These are phyloP conservation scores for Kryptolebias marmoratus DNA, from an alignment of 2,113 vertebrate genomes.

Conservation along the genomic window DNA sequence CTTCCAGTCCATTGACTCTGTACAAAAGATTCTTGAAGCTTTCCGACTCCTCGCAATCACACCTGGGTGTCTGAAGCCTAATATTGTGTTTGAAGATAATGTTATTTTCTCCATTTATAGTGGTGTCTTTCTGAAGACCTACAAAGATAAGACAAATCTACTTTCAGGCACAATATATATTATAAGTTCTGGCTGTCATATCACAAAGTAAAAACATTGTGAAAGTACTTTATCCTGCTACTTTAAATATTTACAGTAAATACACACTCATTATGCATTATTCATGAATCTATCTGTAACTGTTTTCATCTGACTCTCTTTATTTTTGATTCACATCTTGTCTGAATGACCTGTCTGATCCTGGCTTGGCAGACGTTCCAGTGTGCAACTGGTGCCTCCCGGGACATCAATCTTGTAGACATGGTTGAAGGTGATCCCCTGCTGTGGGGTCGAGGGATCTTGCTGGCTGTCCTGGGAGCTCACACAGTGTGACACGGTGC, in stretches of 20 bases:
- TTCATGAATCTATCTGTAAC: background rate
- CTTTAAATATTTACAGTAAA: background rate
- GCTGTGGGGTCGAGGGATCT: conserved; percentile 40
- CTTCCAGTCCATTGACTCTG: conserved; percentile 86
- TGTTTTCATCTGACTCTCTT: conserved; percentile 6
- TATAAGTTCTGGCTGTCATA: background rate
- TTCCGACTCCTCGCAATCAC: conserved; percentile 80
- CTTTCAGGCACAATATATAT: background rate
- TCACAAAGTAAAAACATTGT: background rate
- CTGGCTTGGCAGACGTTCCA: conserved; percentile 70
- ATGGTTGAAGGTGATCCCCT: conserved; percentile 87
- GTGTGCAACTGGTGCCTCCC: conserved; percentile 77
- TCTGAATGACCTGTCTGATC: conserved; percentile 65
- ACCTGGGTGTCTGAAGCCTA: conserved; percentile 77
- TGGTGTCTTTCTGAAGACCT: conserved; percentile 66
- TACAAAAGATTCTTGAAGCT: conserved; percentile 82
- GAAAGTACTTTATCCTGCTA: background rate
- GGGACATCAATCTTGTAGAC: conserved; percentile 86
- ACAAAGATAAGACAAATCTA: conserved; percentile 3
- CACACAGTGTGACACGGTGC: conserved; percentile 41
- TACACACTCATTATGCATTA: background rate
- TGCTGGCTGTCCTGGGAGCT: conserved; percentile 55
- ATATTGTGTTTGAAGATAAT: conserved; percentile 90
- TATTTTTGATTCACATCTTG: background rate
- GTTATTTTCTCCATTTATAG: conserved; percentile 80